Percentiles rank a stretch among this genome's conserved stretches.
These are phyloP conservation scores for Yponomeuta sedellus DNA, from an alignment of 2,888 invertebrate genomes.

Conservation along the genomic window DNA sequence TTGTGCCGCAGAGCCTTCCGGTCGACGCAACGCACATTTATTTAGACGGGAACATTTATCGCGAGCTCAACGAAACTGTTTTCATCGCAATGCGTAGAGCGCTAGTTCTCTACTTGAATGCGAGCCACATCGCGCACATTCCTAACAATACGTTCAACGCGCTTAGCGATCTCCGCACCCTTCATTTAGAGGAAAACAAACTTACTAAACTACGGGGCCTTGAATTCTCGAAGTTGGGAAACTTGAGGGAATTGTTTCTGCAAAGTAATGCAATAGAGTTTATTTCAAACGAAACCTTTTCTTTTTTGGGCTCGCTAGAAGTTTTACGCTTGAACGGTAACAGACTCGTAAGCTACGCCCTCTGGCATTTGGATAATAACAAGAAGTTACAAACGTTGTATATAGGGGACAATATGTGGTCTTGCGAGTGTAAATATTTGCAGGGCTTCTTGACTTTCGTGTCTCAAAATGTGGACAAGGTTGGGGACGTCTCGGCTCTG, in stretches of 20 bases:
- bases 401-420: constrained; percentile 90
- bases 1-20: constrained; percentile 89
- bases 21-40: constrained; percentile 95
- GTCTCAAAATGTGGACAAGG: constrained; percentile 85
- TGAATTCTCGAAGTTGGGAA: constrained; percentile 88
- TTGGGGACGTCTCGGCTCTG: constrained; percentile 83
- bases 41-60: constrained; percentile 92
- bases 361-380: constrained; percentile 86
- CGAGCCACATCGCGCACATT: constrained; percentile 86
- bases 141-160: constrained; percentile 92
- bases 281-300: constrained; percentile 88
- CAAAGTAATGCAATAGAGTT: constrained; percentile 89
- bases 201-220: constrained; percentile 85
- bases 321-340: constrained; percentile 91
- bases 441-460: constrained; percentile 89
- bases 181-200: constrained; percentile 92
- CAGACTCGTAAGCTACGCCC: constrained; percentile 85
- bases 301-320: constrained; percentile 85
- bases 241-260: constrained; percentile 88
- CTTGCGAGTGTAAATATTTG: constrained; percentile 92
- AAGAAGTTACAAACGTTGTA: constrained; percentile 83
- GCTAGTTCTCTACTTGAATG: constrained; percentile 88
- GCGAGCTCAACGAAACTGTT: constrained; percentile 78
- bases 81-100: constrained; percentile 59
- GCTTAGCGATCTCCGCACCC: constrained; percentile 82